Evolutionary conservation across 1,140 invertebrate genomes (phyloP).

Genomic region (Ceratina calcarata): DNA sequence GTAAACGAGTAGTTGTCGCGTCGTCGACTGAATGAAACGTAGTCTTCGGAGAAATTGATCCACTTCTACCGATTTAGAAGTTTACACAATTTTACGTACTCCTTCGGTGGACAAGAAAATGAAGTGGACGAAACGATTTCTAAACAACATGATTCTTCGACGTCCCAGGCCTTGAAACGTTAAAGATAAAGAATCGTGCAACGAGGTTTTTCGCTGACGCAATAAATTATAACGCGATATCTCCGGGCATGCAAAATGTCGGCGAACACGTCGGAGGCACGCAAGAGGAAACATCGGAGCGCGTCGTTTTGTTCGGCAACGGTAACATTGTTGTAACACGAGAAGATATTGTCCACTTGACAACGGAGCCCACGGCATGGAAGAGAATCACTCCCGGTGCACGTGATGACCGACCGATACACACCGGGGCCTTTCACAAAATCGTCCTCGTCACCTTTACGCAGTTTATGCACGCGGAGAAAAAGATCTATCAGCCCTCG

Average conservation of each 20-base stretch:
- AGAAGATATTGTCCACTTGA: slow-evolving; percentile 71
- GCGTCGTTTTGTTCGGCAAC: slow-evolving; percentile 65
- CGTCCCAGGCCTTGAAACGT: not conserved
- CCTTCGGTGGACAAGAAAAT: too few relatives aligned
- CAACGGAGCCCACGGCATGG: slow-evolving; percentile 58
- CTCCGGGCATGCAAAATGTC: slow-evolving; percentile 6
- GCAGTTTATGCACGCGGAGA: too few relatives aligned
- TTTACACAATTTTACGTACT: not conserved
- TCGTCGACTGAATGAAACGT: not conserved
- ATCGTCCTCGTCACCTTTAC: not conserved
- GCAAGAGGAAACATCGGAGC: slow-evolving; percentile 46
- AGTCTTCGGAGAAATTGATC: not conserved
- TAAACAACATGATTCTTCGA: too few relatives aligned
- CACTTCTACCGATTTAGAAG: not conserved
- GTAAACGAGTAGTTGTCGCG: slow-evolving; percentile 11
- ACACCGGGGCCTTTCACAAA: slow-evolving; percentile 6
- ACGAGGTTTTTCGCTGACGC: slow-evolving; percentile 14
- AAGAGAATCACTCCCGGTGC: slow-evolving; percentile 55
- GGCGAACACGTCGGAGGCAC: slow-evolving; percentile 23
- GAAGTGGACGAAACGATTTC: too few relatives aligned
- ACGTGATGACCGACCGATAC: slow-evolving; percentile 59
- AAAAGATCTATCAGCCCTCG: too few relatives aligned
- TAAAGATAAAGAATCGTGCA: not conserved
- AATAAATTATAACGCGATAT: slow-evolving; percentile 60
- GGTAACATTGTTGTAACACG: slow-evolving; percentile 67